Percentiles rank a stretch among this genome's conserved stretches.
Evolutionary conservation across 2,888 invertebrate species (phyloP).

Genomic region (Rhagonycha lutea): DNA sequence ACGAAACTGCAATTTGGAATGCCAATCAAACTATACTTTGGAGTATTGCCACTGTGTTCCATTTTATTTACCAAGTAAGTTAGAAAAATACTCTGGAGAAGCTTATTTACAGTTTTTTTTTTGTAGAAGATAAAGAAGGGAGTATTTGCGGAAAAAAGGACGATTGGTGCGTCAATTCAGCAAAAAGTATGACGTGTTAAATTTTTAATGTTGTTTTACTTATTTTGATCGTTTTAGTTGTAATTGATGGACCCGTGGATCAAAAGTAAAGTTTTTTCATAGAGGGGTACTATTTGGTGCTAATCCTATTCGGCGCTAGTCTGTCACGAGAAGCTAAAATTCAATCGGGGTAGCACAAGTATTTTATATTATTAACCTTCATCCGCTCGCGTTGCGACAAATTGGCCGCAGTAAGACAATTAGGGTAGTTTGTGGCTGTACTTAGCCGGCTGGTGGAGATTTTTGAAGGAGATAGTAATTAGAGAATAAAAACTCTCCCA

Average conservation of each 20-base stretch:
- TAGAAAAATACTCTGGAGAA: not conserved
- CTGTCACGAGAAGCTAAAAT: no score
- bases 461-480: no score
- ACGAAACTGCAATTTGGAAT: constrained; percentile 79
- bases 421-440: no score
- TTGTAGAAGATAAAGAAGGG: constrained; percentile 67
- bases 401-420: no score
- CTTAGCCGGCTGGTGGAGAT: no score
- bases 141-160: constrained; percentile 75
- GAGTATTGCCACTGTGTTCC: constrained; percentile 68
- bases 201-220: not conserved
- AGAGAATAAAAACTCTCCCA: no score
- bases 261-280: not conserved
- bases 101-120: constrained; percentile 27
- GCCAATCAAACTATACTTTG: constrained; percentile 73
- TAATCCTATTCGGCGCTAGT: not conserved
- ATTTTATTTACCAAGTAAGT: constrained; percentile 75
- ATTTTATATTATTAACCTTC: no score
- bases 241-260: constrained; percentile 8
- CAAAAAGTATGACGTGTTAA: constrained; percentile 48
- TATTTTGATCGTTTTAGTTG: constrained; percentile 1
- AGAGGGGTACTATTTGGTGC: constrained; percentile 13
- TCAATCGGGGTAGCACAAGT: no score
- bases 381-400: no score
- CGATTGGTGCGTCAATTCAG: constrained; percentile 62